A percentile compares a stretch with the other conserved stretches of the same genome.
phyloP scores from a whole-genome alignment of 2,113 vertebrate genomes.

The Ellobius talpinus region DNA sequence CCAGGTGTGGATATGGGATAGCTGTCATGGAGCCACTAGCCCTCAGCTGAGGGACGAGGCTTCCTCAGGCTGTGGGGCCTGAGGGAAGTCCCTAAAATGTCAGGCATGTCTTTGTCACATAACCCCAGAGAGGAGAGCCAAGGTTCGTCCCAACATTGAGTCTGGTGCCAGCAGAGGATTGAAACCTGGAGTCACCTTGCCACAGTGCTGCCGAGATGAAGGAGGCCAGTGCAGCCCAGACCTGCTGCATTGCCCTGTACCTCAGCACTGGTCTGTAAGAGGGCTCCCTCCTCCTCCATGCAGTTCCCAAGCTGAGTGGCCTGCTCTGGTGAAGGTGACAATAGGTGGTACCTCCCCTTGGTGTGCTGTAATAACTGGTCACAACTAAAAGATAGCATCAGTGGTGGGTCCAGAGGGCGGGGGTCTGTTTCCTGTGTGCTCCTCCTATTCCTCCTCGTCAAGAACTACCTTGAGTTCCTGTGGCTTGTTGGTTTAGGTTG shows the following conservation, averaged over 20 bases:
- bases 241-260: rapidly evolving
- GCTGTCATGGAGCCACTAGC: not conserved
- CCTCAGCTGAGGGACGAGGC: not conserved
- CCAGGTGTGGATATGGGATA: not conserved
- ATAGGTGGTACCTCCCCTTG: no score
- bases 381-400: not conserved
- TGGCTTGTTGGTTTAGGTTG: rapidly evolving
- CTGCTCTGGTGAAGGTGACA: not conserved
- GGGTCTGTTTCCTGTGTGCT: not conserved
- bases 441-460: not conserved
- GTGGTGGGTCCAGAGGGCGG: not conserved
- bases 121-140: not conserved
- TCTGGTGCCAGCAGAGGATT: not conserved
- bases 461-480: not conserved
- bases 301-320: not conserved
- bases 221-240: not conserved
- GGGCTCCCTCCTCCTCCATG: not conserved
- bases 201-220: rapidly evolving
- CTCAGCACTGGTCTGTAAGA: not conserved
- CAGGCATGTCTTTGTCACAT: not conserved
- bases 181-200: not conserved
- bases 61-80: not conserved
- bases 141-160: rapidly evolving
- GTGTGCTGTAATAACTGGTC: not conserved
- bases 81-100: not conserved